A percentile compares a stretch with the other conserved stretches of the same genome.
These are phyloP conservation scores for Ethmia dodecea DNA, from an alignment of 2,888 invertebrate genomes.

Conservation along the genomic window DNA sequence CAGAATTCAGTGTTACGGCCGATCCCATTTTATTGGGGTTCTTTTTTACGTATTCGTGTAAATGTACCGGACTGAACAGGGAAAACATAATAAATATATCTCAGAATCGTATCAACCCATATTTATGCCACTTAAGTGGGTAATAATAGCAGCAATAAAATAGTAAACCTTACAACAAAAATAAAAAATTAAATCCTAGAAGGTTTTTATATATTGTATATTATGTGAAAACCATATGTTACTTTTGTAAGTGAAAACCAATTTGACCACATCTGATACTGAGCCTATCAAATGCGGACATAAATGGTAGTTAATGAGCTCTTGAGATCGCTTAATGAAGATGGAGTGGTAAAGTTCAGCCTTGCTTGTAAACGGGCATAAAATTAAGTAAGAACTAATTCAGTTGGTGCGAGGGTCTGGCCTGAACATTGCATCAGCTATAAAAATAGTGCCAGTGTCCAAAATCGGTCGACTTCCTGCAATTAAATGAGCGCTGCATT, in stretches of 20 bases:
- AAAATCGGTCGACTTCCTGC: slow-evolving; percentile 36
- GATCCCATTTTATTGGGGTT: slow-evolving; percentile 31
- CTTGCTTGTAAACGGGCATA: slow-evolving; percentile 10
- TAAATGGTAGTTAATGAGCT: slow-evolving; percentile 31
- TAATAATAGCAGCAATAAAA: slow-evolving; percentile 24
- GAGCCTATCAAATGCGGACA: slow-evolving; percentile 27
- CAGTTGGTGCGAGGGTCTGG: slow-evolving; percentile 18
- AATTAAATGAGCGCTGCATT: slow-evolving; percentile 38
- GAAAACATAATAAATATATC: slow-evolving; percentile 33
- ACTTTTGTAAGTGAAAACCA: slow-evolving; percentile 23
- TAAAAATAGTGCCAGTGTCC: slow-evolving; percentile 50
- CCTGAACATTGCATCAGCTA: slow-evolving; percentile 37
- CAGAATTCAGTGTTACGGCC: slow-evolving; percentile 20
- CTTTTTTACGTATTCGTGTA: slow-evolving; percentile 20
- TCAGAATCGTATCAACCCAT: slow-evolving; percentile 22
- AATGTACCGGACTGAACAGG: slow-evolving; percentile 26
- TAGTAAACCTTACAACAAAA: slow-evolving; percentile 8
- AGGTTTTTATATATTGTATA: not conserved
- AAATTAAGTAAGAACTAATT: slow-evolving; percentile 34
- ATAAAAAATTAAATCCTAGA: too few relatives aligned
- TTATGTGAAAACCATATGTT: slow-evolving; percentile 26
- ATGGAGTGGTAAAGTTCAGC: slow-evolving; percentile 28
- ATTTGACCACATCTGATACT: slow-evolving; percentile 24
- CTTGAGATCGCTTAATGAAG: slow-evolving; percentile 35
- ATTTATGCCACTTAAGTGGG: slow-evolving; percentile 24